A percentile compares a stretch with the other conserved stretches of the same genome.
Conservation (phyloP, 2,113 vertebrate genomes). For the Myxocyprinus asiaticus region DNA sequence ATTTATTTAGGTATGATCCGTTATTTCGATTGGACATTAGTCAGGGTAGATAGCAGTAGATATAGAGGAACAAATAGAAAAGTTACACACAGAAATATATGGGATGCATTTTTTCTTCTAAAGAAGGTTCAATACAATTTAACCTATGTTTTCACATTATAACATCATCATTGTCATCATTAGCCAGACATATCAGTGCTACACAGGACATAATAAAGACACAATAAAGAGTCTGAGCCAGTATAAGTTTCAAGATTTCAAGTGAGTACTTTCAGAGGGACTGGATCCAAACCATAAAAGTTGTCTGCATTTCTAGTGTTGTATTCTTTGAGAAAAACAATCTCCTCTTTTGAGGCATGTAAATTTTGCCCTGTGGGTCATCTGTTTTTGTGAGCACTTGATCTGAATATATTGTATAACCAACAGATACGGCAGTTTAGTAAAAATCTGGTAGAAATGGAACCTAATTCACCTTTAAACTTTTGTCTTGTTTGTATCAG, state of each 20-base stretch:
- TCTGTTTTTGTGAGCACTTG: neutral
- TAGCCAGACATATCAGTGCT: neutral
- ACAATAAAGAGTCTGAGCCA: neutral
- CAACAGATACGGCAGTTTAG: constrained; percentile 1
- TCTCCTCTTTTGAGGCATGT: neutral
- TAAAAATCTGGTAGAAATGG: neutral
- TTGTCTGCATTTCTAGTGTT: neutral
- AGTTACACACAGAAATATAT: too few species aligned
- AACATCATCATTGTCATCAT: neutral
- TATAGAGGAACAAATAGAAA: too few species aligned
- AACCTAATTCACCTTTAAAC: neutral
- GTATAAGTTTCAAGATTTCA: neutral
- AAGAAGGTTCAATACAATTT: neutral
- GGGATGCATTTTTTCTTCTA: neutral
- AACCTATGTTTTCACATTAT: neutral
- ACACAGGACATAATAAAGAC: too few species aligned
- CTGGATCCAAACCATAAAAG: constrained; percentile 8
- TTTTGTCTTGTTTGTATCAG: neutral
- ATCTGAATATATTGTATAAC: neutral
- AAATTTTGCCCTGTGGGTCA: neutral
- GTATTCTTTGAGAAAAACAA: constrained; percentile 17
- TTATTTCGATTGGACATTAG: neutral
- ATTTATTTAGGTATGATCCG: neutral
- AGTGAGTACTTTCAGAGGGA: neutral
- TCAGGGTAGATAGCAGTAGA: too few species aligned